Conservation (phyloP, 2,113 vertebrate species). For the Alethe diademata region DNA sequence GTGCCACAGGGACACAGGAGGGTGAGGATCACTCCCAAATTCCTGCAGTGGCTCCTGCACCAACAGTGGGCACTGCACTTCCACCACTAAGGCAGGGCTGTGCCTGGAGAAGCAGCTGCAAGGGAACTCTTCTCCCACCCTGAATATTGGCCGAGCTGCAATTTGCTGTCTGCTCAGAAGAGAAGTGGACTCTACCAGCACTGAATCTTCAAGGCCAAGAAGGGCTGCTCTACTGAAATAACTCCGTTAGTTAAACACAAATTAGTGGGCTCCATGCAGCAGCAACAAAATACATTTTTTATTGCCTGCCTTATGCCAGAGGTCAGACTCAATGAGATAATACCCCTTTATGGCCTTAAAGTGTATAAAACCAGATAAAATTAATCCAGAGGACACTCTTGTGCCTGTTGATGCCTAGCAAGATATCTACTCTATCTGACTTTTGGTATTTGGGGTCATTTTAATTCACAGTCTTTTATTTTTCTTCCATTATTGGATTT, state of each 20-base stretch:
- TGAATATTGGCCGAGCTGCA: background rate
- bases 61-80: background rate
- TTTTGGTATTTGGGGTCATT: constrained; percentile 7
- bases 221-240: background rate
- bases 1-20: background rate
- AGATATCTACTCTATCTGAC: constrained; percentile 11
- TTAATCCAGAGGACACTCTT: constrained; percentile 8
- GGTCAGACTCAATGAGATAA: constrained; percentile 34
- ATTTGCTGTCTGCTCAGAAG: background rate
- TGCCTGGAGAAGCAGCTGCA: background rate
- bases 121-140: background rate
- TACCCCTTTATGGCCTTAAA: constrained; percentile 12
- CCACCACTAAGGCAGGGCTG: rapidly evolving
- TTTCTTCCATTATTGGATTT: constrained; percentile 30
- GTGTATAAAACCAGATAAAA: constrained; percentile 36
- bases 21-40: background rate
- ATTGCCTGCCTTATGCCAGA: background rate
- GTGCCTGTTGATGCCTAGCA: background rate
- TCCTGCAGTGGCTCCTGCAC: background rate
- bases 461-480: background rate
- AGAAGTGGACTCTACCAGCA: background rate
- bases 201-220: background rate
- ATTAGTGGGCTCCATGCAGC: background rate
- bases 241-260: background rate
- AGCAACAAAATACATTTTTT: constrained; percentile 19